Evolutionary conservation across 2,888 invertebrate genomes (phyloP), one percentile per base, ranked within the genome.

Genomic region (Pediacus dermestoides): DNA sequence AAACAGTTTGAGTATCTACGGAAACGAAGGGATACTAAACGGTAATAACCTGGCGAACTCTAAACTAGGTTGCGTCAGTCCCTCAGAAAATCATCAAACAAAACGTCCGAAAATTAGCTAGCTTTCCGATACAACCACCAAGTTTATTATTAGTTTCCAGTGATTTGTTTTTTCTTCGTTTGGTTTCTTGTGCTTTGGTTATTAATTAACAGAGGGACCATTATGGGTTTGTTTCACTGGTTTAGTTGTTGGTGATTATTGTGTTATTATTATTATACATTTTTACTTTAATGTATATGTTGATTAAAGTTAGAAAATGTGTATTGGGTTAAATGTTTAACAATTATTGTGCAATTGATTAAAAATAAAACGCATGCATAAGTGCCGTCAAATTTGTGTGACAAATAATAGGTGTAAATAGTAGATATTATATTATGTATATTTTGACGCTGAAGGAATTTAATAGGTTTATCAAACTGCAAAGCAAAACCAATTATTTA

Each of bases 31-130:
- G 4, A 16, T 50, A 51, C 65, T 35, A 33, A 55, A 48, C 46
- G 56, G 64, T 37, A 58, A 60, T 47, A 63, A 59, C 40, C 50
- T 48, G 38, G 15, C 39, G 11, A 47, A 50, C 22, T 48, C 56
- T 9, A 65, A 70, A 50, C 48, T 69, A 45, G 60, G 60, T 26
- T 65, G 69, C 37, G 53, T 63, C 30, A 68, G 69, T 53, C 68
- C 68, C 2, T 60, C 65, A 7, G 70, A 70, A 36, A 53, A 58
- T n/a, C n/a, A n/a, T 33, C 45, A 64, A 30, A 54, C 61, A 15
- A 70, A 70, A 59, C 60, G 69, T 33, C 65, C 67, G 48, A 70
- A 70, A 53, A 70, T 70, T 57, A 70, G 70, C 67, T 70, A 69
- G 70, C 69, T 66, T 57, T 28, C 28, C 48, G n/a, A n/a, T n/a